Evolutionary conservation across 2,888 invertebrate genomes (phyloP).

Genomic region (Cordilura impudica): DNA sequence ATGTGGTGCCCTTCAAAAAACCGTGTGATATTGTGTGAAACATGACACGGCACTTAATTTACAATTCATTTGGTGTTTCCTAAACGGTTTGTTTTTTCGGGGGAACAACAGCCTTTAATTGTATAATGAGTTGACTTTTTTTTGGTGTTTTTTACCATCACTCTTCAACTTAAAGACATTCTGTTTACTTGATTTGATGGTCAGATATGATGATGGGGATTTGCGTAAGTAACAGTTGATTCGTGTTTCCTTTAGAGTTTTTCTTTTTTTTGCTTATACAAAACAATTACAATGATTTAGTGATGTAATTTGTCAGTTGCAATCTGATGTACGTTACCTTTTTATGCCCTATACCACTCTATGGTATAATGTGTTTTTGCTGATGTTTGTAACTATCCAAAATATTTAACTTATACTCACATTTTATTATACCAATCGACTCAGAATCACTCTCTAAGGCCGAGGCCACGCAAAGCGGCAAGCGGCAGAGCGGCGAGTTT

Average conservation of each 20-base stretch:
- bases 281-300: slow-evolving; percentile 64
- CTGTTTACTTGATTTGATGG: slow-evolving; percentile 25
- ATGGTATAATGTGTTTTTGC: no score
- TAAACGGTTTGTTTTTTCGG: slow-evolving; percentile 37
- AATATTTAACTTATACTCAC: no score
- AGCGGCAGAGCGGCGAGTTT: no score
- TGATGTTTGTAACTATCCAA: no score
- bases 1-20: slow-evolving; percentile 19
- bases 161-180: slow-evolving; percentile 23
- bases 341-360: no score
- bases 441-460: no score
- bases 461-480: no score
- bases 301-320: slow-evolving; percentile 64
- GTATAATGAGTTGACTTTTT: slow-evolving; percentile 65
- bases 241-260: slow-evolving; percentile 17
- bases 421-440: no score
- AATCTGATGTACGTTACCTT: slow-evolving; percentile 32
- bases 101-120: slow-evolving; percentile 62
- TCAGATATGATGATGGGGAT: slow-evolving; percentile 36
- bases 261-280: slow-evolving; percentile 29
- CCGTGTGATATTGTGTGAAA: slow-evolving; percentile 69
- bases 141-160: not conserved
- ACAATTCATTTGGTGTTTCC: slow-evolving; percentile 72
- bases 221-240: slow-evolving; percentile 26
- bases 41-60: slow-evolving; percentile 74